These are phyloP conservation scores for Pseudorasbora parva DNA, from an alignment of 2,113 vertebrate genomes.

Conservation along the genomic window DNA sequence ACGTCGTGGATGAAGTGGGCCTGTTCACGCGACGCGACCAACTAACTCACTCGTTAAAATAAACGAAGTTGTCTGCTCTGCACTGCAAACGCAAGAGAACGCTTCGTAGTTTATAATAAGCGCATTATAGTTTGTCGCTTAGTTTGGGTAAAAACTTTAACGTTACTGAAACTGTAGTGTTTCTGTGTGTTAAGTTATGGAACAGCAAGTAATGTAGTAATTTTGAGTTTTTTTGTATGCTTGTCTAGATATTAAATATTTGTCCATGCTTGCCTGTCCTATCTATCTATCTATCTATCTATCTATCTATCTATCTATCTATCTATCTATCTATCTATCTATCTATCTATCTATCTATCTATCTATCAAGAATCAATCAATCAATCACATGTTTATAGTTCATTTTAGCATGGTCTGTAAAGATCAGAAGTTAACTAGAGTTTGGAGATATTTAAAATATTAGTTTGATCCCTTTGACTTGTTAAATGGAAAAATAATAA, in stretches of 20 bases:
- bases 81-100: not conserved
- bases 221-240: not conserved
- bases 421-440: no score
- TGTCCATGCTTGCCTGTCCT: not conserved
- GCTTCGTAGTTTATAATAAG: not conserved
- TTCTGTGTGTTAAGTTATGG: not conserved
- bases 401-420: no score
- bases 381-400: no score
- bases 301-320: not conserved
- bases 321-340: not conserved
- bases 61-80: not conserved
- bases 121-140: not conserved
- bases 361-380: no score
- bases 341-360: no score
- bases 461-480: not conserved
- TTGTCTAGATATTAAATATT: not conserved
- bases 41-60: not conserved
- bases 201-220: not conserved
- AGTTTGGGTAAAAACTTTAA: not conserved
- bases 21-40: not conserved
- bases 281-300: not conserved
- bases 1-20: conserved; percentile 29
- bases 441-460: not conserved
- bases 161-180: not conserved
- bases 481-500: no score